Evolutionary conservation across 2,888 invertebrate species (phyloP), one percentile per base, ranked within the genome.

Genomic region (Polia nebulosa): DNA sequence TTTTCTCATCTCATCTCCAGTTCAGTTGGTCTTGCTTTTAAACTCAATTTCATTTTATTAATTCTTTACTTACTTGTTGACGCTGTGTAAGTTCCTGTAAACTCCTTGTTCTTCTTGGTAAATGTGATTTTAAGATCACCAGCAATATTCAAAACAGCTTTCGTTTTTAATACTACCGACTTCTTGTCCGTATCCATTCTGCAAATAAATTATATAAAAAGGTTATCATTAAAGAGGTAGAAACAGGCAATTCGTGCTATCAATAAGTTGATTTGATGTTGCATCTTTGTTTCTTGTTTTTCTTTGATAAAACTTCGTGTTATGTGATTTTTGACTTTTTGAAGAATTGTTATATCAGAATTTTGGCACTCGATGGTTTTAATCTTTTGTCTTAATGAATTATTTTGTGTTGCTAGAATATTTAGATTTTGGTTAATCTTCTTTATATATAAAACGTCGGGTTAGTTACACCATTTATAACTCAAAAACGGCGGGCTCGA

Each of bases 161-260:
- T 90, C 6, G 92, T 92, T 65, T 92, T 89, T 39, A 94, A 79
- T 1, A 90, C 63, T 3, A 93, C 94, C 3, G 89, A 87, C 76
- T 91, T 90, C 15, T 86, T 82, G 5, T 67, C 70, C 45, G 85
- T 89, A 53, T 94, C 88, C 90, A 94, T 91, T 67, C 94, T 94
- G 81, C 39, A 86, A 88, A 80, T 60, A 60, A 68, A 55, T 66
- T 45, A 49, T 45, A 27, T 44, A 56, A 56, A 62, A 62, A 74
- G 56, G 52, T 66, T 77, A 72, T 64, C 60, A 47, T 39, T 52
- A 53, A 44, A 7, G 49, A 56, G 53, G 56, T 44, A 58, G 63
- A 27, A 52, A 68, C 22, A 63, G 52, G 87, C 20, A 74, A 79
- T 57, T 53, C 57, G 3, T 74, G 75, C 27, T 60, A 75, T 66